Percentiles rank a stretch among this genome's conserved stretches.
Conservation (phyloP, 1,140 invertebrate genomes). For the Bombus superbus region DNA sequence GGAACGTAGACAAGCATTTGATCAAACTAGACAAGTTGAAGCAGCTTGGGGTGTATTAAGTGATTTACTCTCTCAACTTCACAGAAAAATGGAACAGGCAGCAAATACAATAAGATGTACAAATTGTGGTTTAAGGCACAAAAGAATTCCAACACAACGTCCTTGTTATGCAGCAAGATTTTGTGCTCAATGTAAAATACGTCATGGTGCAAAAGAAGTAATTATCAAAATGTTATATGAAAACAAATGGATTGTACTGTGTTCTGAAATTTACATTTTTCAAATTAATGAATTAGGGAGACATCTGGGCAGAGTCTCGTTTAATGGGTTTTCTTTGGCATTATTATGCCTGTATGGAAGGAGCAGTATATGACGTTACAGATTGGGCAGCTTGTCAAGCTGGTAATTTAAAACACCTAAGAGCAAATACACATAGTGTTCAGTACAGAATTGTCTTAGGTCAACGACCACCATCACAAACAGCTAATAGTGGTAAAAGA, state of each 20-base stretch:
- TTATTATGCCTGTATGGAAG: conserved; percentile 98
- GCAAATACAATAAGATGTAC: conserved; percentile 95
- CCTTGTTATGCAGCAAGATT: conserved; percentile 95
- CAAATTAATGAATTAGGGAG: conserved; percentile 86
- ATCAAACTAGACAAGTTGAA: conserved; percentile 91
- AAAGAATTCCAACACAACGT: conserved; percentile 91
- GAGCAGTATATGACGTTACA: conserved; percentile 96
- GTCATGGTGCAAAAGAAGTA: conserved; percentile 95
- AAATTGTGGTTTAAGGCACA: conserved; percentile 95
- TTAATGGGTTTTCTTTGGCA: conserved; percentile 94
- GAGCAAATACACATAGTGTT: conserved; percentile 94
- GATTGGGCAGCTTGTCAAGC: conserved; percentile 98
- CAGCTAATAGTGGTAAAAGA: conserved; percentile 72
- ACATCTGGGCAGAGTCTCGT: conserved; percentile 97
- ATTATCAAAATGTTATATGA: conserved; percentile 46
- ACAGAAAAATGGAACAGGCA: conserved; percentile 96
- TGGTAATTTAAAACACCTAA: conserved; percentile 89
- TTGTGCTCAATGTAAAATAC: conserved; percentile 94
- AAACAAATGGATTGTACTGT: conserved; percentile 1
- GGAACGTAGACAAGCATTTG: conserved; percentile 91
- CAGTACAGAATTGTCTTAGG: conserved; percentile 96
- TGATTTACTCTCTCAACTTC: conserved; percentile 91
- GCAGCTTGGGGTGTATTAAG: conserved; percentile 93
- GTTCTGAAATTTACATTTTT: conserved; percentile 30
- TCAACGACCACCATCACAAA: conserved; percentile 83